phyloP scores from a whole-genome alignment of 2,797 vertebrate species.

The Knipowitschia caucasica region DNA sequence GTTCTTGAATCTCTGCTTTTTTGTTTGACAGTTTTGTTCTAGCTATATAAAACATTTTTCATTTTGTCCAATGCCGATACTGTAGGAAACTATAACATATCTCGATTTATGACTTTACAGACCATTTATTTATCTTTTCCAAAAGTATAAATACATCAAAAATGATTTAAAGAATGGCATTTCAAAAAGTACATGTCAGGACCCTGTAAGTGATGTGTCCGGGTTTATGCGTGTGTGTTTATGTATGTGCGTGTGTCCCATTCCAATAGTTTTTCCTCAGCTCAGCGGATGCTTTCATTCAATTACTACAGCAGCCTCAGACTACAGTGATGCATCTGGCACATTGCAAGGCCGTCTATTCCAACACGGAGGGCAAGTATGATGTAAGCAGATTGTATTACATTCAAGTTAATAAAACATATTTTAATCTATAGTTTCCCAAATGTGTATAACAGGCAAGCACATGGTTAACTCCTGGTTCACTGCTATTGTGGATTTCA shows the following conservation, averaged over 20 bases:
- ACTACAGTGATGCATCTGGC: conserved; percentile 18
- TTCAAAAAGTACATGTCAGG: conserved; percentile 25
- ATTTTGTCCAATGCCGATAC: too few relatives aligned
- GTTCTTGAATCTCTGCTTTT: too few relatives aligned
- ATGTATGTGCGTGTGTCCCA: conserved; percentile 15
- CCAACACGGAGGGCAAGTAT: neutral
- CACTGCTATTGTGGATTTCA: neutral
- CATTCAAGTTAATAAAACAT: neutral
- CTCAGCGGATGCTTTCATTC: conserved; percentile 24
- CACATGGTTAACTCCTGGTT: neutral
- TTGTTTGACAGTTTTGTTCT: too few relatives aligned
- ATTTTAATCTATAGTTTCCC: neutral
- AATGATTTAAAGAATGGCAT: conserved; percentile 29
- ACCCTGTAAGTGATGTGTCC: conserved; percentile 19
- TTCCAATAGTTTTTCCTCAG: conserved; percentile 28
- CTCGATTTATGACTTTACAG: too few relatives aligned
- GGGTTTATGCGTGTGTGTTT: too few relatives aligned
- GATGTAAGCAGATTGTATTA: neutral
- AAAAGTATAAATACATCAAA: conserved; percentile 28
- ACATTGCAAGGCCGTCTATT: conserved; percentile 6
- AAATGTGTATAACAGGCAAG: neutral
- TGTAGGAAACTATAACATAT: too few relatives aligned
- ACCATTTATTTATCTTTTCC: neutral
- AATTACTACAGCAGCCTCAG: conserved; percentile 17
- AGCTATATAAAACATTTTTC: too few relatives aligned